Percentiles rank a stretch among this genome's conserved stretches.
These are phyloP conservation scores for Spodoptera exigua DNA, from an alignment of 2,888 invertebrate species.

Conservation along the genomic window DNA sequence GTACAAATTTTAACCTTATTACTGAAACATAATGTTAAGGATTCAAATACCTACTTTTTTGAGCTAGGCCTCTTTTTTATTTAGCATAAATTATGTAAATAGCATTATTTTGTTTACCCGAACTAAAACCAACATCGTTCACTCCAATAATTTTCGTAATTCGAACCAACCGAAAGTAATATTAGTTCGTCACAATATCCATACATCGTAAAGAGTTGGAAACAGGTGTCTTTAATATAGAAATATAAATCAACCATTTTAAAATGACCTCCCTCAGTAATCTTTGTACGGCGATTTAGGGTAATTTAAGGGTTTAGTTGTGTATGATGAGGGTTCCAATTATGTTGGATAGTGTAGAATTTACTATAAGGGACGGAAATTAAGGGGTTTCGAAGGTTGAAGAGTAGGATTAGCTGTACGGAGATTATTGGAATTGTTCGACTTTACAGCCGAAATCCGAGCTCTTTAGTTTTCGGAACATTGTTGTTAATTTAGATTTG, in stretches of 20 bases:
- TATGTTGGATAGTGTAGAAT: slow-evolving; percentile 65
- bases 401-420: slow-evolving; percentile 66
- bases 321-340: slow-evolving; percentile 57
- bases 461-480: slow-evolving; percentile 60
- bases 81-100: too few species aligned
- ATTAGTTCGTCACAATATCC: slow-evolving; percentile 56
- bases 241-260: slow-evolving; percentile 58
- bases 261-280: slow-evolving; percentile 52
- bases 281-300: slow-evolving; percentile 7
- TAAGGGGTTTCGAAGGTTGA: slow-evolving; percentile 66
- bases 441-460: slow-evolving; percentile 64
- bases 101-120: too few species aligned
- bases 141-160: slow-evolving; percentile 31
- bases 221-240: slow-evolving; percentile 67
- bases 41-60: too few species aligned
- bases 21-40: too few species aligned
- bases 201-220: slow-evolving; percentile 63
- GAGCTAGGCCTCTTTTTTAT: too few species aligned
- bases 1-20: too few species aligned
- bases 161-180: slow-evolving; percentile 35
- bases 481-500: slow-evolving; percentile 59
- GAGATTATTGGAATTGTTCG: slow-evolving; percentile 75
- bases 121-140: slow-evolving; percentile 1
- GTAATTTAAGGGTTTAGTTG: slow-evolving; percentile 7
- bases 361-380: slow-evolving; percentile 69